phyloP scores from a whole-genome alignment of 2,888 invertebrate species.

The Xestobium rufovillosum region DNA sequence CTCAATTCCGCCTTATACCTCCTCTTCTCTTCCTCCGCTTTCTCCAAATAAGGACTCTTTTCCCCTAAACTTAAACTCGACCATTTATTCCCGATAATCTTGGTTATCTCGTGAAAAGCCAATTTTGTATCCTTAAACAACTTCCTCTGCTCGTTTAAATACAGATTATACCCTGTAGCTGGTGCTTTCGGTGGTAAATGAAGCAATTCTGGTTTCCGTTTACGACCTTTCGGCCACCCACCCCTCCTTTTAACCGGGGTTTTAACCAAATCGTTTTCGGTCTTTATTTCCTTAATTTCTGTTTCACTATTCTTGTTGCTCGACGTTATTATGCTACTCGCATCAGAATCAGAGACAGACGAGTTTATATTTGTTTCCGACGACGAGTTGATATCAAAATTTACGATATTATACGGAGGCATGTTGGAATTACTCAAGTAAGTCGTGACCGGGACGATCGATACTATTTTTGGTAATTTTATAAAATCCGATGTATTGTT shows the following conservation, averaged over 20 bases:
- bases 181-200: conserved; percentile 51
- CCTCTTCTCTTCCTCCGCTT: conserved; percentile 51
- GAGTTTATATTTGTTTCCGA: conserved; percentile 16
- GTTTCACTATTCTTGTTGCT: not conserved
- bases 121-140: conserved; percentile 46
- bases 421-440: conserved; percentile 8
- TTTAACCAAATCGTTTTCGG: conserved; percentile 13
- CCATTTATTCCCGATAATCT: conserved; percentile 51
- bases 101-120: conserved; percentile 51
- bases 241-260: conserved; percentile 45
- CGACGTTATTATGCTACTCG: conserved; percentile 17
- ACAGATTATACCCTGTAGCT: conserved; percentile 51
- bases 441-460: conserved; percentile 13
- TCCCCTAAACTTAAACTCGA: conserved; percentile 47
- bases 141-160: conserved; percentile 49
- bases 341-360: conserved; percentile 28
- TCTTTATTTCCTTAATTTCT: conserved; percentile 13
- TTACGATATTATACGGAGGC: conserved; percentile 9
- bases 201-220: conserved; percentile 47
- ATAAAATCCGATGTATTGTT: conserved; percentile 18
- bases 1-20: conserved; percentile 50
- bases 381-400: no score
- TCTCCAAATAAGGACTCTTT: conserved; percentile 49
- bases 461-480: conserved; percentile 19
- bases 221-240: conserved; percentile 56